These are phyloP conservation scores for Decapterus maruadsi DNA, from an alignment of 2,797 vertebrate species.

Conservation along the genomic window DNA sequence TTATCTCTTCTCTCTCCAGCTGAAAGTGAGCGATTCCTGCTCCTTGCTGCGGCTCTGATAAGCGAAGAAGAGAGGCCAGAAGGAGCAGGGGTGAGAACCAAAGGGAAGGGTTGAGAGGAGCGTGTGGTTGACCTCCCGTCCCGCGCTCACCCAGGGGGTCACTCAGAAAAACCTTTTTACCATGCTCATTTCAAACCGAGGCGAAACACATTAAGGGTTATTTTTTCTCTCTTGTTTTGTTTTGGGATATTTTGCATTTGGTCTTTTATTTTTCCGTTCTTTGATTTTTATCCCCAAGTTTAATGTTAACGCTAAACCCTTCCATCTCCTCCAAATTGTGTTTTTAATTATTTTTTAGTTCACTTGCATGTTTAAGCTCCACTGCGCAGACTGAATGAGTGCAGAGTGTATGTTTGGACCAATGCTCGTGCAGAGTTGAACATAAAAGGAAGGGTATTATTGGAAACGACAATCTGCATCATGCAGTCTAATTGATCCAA, in stretches of 20 bases:
- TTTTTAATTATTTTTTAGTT: not conserved
- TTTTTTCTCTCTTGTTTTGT: not conserved
- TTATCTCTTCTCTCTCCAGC: slow-evolving; percentile 26
- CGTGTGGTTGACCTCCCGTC: slow-evolving; percentile 40
- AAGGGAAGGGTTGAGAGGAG: slow-evolving; percentile 11
- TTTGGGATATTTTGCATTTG: not conserved
- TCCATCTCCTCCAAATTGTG: too few species aligned
- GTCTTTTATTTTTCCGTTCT: not conserved
- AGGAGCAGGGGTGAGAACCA: slow-evolving; percentile 32
- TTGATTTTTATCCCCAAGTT: too few species aligned
- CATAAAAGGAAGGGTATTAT: too few species aligned
- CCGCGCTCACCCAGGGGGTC: slow-evolving; percentile 45
- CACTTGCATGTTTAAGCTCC: not conserved
- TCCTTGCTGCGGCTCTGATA: slow-evolving; percentile 44
- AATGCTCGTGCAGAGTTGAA: too few species aligned
- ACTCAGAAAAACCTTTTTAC: slow-evolving; percentile 50
- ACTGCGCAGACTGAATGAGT: not conserved
- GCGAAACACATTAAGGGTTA: not conserved
- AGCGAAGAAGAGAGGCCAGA: slow-evolving; percentile 36
- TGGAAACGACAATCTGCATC: not conserved
- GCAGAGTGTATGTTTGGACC: too few species aligned
- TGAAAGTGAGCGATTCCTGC: slow-evolving; percentile 26
- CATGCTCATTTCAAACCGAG: slow-evolving; percentile 21
- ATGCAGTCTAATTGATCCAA: not conserved
- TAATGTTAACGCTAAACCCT: too few species aligned